Evolutionary conservation across 1,140 invertebrate species (phyloP), one percentile per base, ranked within the genome.

Genomic region (Helicoverpa zea): DNA sequence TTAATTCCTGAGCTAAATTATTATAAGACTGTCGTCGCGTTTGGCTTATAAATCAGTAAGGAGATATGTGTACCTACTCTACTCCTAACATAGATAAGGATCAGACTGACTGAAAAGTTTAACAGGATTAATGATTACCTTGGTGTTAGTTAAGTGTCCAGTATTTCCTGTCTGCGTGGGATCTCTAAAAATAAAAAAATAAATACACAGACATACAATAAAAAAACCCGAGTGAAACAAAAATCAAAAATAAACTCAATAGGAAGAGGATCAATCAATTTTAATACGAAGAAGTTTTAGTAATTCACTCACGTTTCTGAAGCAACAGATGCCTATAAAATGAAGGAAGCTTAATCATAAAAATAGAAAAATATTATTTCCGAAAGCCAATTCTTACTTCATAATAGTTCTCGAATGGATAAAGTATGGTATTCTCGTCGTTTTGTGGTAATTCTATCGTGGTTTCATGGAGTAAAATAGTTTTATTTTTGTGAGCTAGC

Each of bases 241-340:
- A 49, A 49, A 49, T 10, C 18, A 49, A 68, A 51, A 7, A 43
- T 43, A 43, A 68, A 23, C 3, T 49, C 13, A 11, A 12, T 52
- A 16, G 23, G 18, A 14, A 54, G 23, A 30, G 12, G 10, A 49
- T 70, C 29, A 51, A 68, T 68, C 16, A 52, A 14, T 30, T 52
- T 52, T 29, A 10, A 68, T 51, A 68, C n/a, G 23, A 30, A 18
- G 43, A 49, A 43, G 16, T 49, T 4, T 70, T 54, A 29, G 66
- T 52, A 70, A 52, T 51, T 54, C 18, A 18, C 29, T 52, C 66
- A 70, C 66, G 66, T 70, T 23, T 29, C 47, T 2, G 49, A 14
- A 70, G 66, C 66, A 70, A 70, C 66, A 70, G 66, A 70, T 70
- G 66, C 51, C 66, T 70, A 52, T 70, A 52, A 70, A 70, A 54